Evolutionary conservation across 1,140 invertebrate genomes (phyloP).

Genomic region (Listronotus bonariensis): DNA sequence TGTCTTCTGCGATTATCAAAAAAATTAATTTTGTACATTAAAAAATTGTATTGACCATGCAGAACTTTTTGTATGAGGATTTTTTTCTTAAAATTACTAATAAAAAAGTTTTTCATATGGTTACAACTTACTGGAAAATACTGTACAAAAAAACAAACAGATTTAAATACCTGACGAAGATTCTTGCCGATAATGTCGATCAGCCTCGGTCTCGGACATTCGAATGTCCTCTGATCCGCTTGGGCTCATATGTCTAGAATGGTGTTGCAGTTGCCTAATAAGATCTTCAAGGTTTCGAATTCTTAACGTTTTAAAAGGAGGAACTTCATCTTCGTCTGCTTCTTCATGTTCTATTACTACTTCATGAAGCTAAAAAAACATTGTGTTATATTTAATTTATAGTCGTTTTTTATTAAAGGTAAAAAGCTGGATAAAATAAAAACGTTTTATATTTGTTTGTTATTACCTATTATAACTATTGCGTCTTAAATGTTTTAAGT

Average conservation of each 20-base stretch:
- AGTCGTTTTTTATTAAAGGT: too few species aligned
- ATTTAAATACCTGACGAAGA: constrained; percentile 62
- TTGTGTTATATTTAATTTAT: too few species aligned
- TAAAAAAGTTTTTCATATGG: too few species aligned
- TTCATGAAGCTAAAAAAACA: constrained; percentile 36
- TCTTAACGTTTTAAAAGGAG: constrained; percentile 73
- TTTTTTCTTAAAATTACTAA: too few species aligned
- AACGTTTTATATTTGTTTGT: too few species aligned
- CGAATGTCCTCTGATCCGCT: constrained; percentile 89
- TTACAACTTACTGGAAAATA: neutral
- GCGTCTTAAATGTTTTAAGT: too few species aligned
- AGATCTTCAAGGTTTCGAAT: constrained; percentile 91
- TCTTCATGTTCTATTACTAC: constrained; percentile 58
- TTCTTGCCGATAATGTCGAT: constrained; percentile 72
- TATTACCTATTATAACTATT: too few species aligned
- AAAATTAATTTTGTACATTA: too few species aligned
- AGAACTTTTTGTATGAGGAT: too few species aligned
- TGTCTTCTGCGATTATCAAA: too few species aligned
- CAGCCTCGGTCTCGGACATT: constrained; percentile 89
- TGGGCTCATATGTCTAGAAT: constrained; percentile 85
- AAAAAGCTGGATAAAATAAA: too few species aligned
- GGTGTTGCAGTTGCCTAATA: constrained; percentile 87
- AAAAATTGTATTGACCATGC: too few species aligned
- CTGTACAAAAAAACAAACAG: neutral
- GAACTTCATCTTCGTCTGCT: constrained; percentile 73